These are phyloP conservation scores for Hypomesus transpacificus DNA, from an alignment of 2,113 vertebrate genomes.

Conservation along the genomic window DNA sequence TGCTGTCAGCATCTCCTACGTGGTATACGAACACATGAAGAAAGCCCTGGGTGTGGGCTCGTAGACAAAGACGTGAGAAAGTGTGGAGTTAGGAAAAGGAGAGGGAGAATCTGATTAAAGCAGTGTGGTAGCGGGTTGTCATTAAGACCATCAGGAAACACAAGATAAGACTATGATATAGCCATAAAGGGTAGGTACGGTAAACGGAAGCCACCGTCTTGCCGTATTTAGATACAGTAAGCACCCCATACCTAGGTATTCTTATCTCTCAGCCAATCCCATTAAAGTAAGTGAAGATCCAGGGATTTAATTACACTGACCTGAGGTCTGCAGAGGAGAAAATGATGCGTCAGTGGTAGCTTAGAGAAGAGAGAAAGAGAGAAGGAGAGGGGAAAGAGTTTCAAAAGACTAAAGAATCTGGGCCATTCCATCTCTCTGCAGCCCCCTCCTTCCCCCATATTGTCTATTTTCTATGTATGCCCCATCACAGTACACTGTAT, in stretches of 20 bases:
- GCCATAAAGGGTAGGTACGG: too few relatives aligned
- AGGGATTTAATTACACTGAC: too few relatives aligned
- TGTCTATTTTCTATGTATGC: not conserved
- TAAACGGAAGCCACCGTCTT: too few relatives aligned
- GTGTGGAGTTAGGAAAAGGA: conserved; percentile 11
- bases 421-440: not conserved
- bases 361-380: not conserved
- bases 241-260: too few relatives aligned
- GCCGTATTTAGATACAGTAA: too few relatives aligned
- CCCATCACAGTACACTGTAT: not conserved
- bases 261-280: too few relatives aligned
- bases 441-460: too few relatives aligned
- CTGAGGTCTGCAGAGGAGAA: too few relatives aligned
- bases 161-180: too few relatives aligned
- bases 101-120: not conserved
- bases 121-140: not conserved
- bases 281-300: too few relatives aligned
- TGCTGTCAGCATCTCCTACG: conserved; percentile 87
- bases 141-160: not conserved
- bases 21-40: conserved; percentile 81
- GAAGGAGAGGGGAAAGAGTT: not conserved
- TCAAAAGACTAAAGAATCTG: not conserved
- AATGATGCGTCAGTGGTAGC: too few relatives aligned
- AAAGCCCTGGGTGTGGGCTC: conserved; percentile 71
- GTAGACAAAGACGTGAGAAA: conserved; percentile 36